Percentiles rank a stretch among this genome's conserved stretches.
Conservation (phyloP, 2,113 vertebrate genomes). For the Platanista minor region DNA sequence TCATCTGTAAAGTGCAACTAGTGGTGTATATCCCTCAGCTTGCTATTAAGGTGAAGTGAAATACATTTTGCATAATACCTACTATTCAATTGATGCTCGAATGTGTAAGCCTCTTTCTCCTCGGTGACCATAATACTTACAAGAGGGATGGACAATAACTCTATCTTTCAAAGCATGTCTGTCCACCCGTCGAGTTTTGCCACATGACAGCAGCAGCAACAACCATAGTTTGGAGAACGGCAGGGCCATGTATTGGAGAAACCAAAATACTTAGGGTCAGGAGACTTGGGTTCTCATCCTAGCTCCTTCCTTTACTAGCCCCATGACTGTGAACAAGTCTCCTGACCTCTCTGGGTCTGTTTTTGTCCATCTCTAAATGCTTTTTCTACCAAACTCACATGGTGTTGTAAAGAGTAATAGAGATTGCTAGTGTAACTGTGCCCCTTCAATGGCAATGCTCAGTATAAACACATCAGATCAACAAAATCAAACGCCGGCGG, state of each 20-base stretch:
- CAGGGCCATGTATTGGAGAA: background rate
- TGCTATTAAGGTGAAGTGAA: background rate
- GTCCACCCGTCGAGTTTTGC: background rate
- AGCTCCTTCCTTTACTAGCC: background rate
- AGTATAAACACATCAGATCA: background rate
- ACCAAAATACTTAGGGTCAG: background rate
- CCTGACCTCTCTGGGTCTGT: background rate
- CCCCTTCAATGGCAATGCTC: background rate
- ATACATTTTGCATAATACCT: background rate
- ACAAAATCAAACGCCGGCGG: background rate
- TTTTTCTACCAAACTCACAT: background rate
- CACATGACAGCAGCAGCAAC: background rate
- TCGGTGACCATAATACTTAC: background rate
- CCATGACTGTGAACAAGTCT: background rate
- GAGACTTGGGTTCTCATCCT: background rate
- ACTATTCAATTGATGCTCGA: background rate
- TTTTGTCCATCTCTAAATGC: background rate
- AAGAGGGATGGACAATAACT: background rate
- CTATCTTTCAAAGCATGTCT: background rate
- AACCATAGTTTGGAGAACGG: background rate
- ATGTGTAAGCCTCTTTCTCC: background rate
- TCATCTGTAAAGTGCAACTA: background rate
- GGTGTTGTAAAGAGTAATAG: background rate
- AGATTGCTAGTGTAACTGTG: background rate
- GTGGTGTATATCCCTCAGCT: background rate